phyloP scores from a whole-genome alignment of 2,113 vertebrate genomes.

The Thunnus thynnus region DNA sequence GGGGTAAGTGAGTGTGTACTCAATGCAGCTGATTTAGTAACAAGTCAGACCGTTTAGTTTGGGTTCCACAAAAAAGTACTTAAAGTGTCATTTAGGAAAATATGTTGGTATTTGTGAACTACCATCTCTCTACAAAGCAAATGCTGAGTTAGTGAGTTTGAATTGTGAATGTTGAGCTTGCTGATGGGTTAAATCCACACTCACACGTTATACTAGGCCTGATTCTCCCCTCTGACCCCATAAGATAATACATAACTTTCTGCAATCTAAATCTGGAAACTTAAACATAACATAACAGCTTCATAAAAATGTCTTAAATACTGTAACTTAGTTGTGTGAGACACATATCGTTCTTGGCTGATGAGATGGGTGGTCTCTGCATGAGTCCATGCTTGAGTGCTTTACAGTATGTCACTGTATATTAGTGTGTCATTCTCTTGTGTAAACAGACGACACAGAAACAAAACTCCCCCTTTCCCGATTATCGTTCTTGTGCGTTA shows the following conservation, averaged over 20 bases:
- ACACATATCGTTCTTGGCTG: not conserved
- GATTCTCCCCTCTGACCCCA: constrained; percentile 35
- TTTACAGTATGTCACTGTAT: constrained; percentile 36
- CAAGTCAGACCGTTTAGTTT: constrained; percentile 26
- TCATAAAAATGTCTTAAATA: constrained; percentile 35
- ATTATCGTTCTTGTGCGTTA: constrained; percentile 45
- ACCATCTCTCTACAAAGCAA: not conserved
- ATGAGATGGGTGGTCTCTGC: constrained; percentile 57
- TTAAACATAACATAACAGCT: constrained; percentile 45
- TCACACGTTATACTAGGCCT: not conserved
- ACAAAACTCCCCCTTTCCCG: constrained; percentile 31
- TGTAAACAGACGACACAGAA: constrained; percentile 28
- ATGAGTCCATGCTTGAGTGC: not conserved
- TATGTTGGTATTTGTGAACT: constrained; percentile 28
- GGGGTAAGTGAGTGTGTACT: not conserved
- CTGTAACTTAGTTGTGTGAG: constrained; percentile 1
- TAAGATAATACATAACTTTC: constrained; percentile 38
- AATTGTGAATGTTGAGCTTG: constrained; percentile 6
- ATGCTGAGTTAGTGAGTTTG: constrained; percentile 36
- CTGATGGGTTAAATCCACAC: constrained; percentile 37
- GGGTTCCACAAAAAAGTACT: constrained; percentile 28
- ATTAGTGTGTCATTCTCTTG: constrained; percentile 17
- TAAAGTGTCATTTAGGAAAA: constrained; percentile 51
- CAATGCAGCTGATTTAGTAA: constrained; percentile 38
- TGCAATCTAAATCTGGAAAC: constrained; percentile 58